These are phyloP conservation scores for Drosophila kepulauana DNA, from an alignment of 1,140 invertebrate species.

Conservation along the genomic window DNA sequence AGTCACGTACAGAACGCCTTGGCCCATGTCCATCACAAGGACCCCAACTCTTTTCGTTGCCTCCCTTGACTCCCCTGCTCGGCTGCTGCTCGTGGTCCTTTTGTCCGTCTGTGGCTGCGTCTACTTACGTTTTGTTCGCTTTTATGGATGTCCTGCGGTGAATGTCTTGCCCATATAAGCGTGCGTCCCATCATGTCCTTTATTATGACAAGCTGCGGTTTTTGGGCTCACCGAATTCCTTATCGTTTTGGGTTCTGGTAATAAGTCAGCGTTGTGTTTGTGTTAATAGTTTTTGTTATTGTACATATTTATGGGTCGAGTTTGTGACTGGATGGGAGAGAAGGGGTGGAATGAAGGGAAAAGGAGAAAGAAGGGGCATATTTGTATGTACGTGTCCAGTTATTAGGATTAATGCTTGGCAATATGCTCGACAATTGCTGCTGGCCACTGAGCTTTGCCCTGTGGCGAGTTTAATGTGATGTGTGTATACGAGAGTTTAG, in stretches of 20 bases:
- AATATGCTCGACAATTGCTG: conserved; percentile 70
- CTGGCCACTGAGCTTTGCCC: conserved; percentile 29
- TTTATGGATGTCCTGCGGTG: conserved; percentile 66
- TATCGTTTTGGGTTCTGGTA: conserved; percentile 39
- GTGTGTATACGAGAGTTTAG: neutral
- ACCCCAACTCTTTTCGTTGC: conserved; percentile 11
- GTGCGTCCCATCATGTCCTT: conserved; percentile 60
- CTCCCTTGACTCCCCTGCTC: neutral
- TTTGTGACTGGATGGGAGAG: conserved; percentile 4
- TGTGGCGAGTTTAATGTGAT: neutral
- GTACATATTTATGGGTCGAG: conserved; percentile 64
- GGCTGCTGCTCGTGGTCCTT: neutral
- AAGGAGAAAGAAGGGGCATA: neutral
- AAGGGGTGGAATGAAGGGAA: neutral
- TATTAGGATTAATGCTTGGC: conserved; percentile 66
- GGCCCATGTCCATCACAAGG: conserved; percentile 65
- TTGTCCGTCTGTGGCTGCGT: conserved; percentile 26
- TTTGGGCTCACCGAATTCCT: conserved; percentile 37
- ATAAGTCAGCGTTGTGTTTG: conserved; percentile 67
- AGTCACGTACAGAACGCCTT: conserved; percentile 68
- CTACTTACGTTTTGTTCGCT: conserved; percentile 35
- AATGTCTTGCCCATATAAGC: conserved; percentile 57
- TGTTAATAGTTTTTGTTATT: conserved; percentile 77
- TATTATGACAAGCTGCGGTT: conserved; percentile 81
- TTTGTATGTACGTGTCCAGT: conserved; percentile 35